These are phyloP conservation scores for Solea senegalensis DNA, from an alignment of 2,113 vertebrate genomes.

Conservation along the genomic window DNA sequence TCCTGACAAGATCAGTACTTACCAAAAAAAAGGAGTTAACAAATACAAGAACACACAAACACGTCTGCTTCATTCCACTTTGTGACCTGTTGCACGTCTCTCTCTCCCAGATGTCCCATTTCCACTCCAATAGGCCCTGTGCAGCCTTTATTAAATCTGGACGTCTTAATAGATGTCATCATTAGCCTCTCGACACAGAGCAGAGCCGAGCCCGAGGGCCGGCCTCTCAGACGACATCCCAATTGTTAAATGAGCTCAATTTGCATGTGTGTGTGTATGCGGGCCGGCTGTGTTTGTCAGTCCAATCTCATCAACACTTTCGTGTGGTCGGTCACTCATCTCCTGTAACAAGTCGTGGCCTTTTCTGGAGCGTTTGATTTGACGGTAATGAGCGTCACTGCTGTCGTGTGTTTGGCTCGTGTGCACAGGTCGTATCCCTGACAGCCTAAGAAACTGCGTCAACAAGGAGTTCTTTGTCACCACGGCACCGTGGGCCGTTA, in stretches of 20 bases:
- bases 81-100: conserved; percentile 30
- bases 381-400: neutral
- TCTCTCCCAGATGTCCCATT: conserved; percentile 57
- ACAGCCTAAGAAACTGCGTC: conserved; percentile 97
- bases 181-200: conserved; percentile 45
- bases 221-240: conserved; percentile 35
- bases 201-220: conserved; percentile 2
- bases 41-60: too few species aligned
- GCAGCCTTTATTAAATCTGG: conserved; percentile 61
- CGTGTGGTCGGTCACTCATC: conserved; percentile 2
- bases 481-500: conserved; percentile 91
- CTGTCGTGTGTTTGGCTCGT: conserved; percentile 17
- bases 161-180: conserved; percentile 64
- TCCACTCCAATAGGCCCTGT: conserved; percentile 55
- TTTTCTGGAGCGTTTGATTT: neutral
- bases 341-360: neutral
- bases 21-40: too few species aligned
- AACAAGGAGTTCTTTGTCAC: conserved; percentile 99
- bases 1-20: too few species aligned
- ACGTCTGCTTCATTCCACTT: neutral
- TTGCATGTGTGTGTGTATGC: conserved; percentile 44
- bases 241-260: conserved; percentile 55
- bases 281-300: conserved; percentile 31
- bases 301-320: conserved; percentile 39
- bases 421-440: conserved; percentile 92